Conservation (phyloP, 2,888 invertebrate species). For the Danaus chrysippus region DNA sequence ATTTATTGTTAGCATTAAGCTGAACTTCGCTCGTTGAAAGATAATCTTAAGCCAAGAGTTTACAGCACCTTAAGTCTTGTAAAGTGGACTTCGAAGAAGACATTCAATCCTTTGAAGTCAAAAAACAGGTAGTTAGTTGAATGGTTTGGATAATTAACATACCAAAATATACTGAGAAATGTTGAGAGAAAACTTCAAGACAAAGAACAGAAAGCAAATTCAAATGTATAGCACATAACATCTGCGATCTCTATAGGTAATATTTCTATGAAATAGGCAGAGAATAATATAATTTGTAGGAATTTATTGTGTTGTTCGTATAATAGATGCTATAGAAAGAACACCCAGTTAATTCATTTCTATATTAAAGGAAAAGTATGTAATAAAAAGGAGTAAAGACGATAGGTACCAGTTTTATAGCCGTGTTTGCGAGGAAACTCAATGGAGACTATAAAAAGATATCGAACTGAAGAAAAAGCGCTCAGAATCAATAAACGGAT, state of each 20-base stretch:
- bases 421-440: conserved; percentile 30
- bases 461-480: conserved; percentile 34
- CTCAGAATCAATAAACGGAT: conserved; percentile 47
- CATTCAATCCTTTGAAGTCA: not conserved
- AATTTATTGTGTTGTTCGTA: conserved; percentile 1
- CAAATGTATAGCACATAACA: too few relatives aligned
- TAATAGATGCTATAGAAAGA: not conserved
- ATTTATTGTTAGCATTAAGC: conserved; percentile 5
- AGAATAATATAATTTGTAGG: too few relatives aligned
- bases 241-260: too few relatives aligned
- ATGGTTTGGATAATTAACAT: not conserved
- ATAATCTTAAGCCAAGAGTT: conserved; percentile 16
- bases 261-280: too few relatives aligned
- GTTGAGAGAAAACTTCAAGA: too few relatives aligned
- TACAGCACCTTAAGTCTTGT: not conserved
- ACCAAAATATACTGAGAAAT: too few relatives aligned
- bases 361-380: conserved; percentile 24
- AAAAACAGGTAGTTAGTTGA: not conserved
- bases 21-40: conserved; percentile 10
- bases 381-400: conserved; percentile 36
- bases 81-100: conserved; percentile 5
- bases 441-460: conserved; percentile 34
- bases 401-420: conserved; percentile 27
- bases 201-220: too few relatives aligned
- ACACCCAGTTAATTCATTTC: conserved; percentile 11